Evolutionary conservation across 2,113 vertebrate genomes (phyloP).

Genomic region (Hemicordylus capensis): DNA sequence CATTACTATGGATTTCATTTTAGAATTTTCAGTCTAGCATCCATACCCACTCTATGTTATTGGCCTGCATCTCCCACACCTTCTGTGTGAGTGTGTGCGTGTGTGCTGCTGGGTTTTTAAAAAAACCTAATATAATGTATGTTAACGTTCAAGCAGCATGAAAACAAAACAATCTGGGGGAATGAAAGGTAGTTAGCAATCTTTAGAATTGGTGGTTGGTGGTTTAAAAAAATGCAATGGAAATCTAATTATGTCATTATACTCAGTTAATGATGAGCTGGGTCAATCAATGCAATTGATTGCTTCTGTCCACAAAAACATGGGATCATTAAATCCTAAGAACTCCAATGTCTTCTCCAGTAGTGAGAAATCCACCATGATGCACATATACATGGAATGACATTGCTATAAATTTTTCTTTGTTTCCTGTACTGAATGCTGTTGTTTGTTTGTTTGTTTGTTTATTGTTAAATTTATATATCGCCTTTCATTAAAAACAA

Average conservation of each 20-base stretch:
- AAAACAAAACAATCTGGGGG: neutral
- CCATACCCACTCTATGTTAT: neutral
- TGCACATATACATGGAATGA: too few relatives aligned
- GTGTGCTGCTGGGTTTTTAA: too few relatives aligned
- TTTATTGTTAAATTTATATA: too few relatives aligned
- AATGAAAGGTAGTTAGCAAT: neutral
- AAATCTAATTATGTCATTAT: slow-evolving; percentile 27
- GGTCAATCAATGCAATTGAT: slow-evolving; percentile 24
- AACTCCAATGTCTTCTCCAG: neutral
- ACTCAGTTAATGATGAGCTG: slow-evolving; percentile 6
- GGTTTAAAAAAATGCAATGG: neutral
- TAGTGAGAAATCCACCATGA: neutral
- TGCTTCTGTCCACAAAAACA: slow-evolving; percentile 16
- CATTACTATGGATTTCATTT: neutral
- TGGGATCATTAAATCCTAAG: neutral
- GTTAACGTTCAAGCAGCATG: neutral
- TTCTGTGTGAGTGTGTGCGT: too few relatives aligned
- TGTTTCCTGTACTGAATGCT: too few relatives aligned
- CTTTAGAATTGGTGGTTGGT: neutral
- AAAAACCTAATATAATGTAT: neutral
- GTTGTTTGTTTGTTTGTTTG: too few relatives aligned
- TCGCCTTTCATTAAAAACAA: too few relatives aligned
- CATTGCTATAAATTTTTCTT: too few relatives aligned
- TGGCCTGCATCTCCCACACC: too few relatives aligned
- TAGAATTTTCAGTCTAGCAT: neutral